Base-by-base conservation (phyloP, 2,888 invertebrate species). In the Bruchidius siliquastri region DNA sequence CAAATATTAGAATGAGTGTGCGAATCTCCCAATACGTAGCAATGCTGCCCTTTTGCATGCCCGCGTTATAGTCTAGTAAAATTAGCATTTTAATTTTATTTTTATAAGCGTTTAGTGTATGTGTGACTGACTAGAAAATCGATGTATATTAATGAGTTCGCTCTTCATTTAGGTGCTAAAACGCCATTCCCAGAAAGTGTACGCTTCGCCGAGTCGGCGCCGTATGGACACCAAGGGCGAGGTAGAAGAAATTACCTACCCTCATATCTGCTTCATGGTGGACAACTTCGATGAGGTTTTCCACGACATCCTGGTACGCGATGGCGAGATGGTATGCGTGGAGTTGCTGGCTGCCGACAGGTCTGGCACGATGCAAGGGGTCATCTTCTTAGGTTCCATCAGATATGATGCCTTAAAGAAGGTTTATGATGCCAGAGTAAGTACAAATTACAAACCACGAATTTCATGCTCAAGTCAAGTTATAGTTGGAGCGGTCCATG, bases 231-330 rank as follows among this genome's bases (percentile, higher is more conserved):
- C 96, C 18, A 99, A 99, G 87, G 99, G 99, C 68, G 98, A 98
- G 83, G 93, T 95, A 73, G 99, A 99, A 87, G 98, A 98, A 88
- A 98, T 99, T 87, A 97, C 98, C 68, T 99, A 98, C 88, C 99
- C 99, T 0, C 96, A 98, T 88, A 96, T 99, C 82, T 99, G 98
- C 88, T 99, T 99, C 88, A 97, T 97, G 93, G 97, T 99, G 76
- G 99, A 99, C 88, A 98, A 98, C 88, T 99, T 98, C 87, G 98
- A 99, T 87, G 98, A 98, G 91, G 98, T 97, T 77, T 99, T 99
- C 90, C 94, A 95, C 88, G 98, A 99, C 88, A 97, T 99, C 84
- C 90, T 97, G 84, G 97, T 99, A 49, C 91, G 98, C 70, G 99
- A 99, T 88, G 98, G 98, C 0, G 99, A 99, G 89, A 97, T 98